Evolutionary conservation across 2,888 invertebrate species (phyloP), one percentile per base, ranked within the genome.

Genomic region (Erannis defoliaria): DNA sequence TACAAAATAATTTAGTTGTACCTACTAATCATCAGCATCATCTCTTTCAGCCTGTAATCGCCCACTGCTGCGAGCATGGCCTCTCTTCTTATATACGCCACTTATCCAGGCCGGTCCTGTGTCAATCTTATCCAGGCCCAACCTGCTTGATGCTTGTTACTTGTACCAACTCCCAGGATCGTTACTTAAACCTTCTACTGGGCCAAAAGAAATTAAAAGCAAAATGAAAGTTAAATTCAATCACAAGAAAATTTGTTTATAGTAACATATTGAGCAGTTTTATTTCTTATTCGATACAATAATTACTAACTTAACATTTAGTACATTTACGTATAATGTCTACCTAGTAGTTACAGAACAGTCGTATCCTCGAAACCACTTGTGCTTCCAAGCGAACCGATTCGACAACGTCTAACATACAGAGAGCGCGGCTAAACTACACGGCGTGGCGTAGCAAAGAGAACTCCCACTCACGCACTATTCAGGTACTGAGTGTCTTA

Each of bases 311-410:
- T 66, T 77, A 79, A 79, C 48, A 62, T 80, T 80, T 76, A 74
- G 75, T 80, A 82, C 76, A 72, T 73, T 72, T 72, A 68, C 77
- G 80, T 84, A 80, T 73, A 79, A 81, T 82, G 84, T 89, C 92
- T 92, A 93, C 92, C 88, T 89, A 89, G 92, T 93, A 93, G 92
- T 89, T 92, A 93, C 92, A 86, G 81, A 82, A 81, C 79, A 76
- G 68, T 85, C 83, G 77, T 82, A 83, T 88, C 84, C 84, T 85
- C 84, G 76, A 74, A 66, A 73, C 70, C 75, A 67, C 79, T 81
- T 78, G 75, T 37, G 66, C 70, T 38, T 14, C 72, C 73, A 80
- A 81, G 78, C 68, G 77, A 65, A 74, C 66, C 70, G 78, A 81
- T 77, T 71, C 65, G 71, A 76, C 77, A 76, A 82, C 73, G 23